phyloP scores from a whole-genome alignment of 2,113 vertebrate species.

The Rhynchomys soricoides region DNA sequence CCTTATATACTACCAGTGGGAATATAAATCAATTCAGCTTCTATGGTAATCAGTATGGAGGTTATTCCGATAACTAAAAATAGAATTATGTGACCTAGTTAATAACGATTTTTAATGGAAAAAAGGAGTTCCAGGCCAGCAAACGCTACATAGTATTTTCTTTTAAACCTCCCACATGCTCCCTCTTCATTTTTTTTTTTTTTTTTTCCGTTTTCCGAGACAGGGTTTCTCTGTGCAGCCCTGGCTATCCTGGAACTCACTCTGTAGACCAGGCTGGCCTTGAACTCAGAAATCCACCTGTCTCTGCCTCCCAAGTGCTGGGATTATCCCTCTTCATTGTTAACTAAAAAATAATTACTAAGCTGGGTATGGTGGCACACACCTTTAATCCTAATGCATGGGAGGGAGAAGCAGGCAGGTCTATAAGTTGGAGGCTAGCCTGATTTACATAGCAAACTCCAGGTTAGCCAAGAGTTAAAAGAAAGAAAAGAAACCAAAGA shows the following conservation, averaged over 20 bases:
- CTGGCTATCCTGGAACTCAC: no score
- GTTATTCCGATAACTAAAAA: background rate
- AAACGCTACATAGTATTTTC: background rate
- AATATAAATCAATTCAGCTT: background rate
- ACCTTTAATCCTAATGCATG: background rate
- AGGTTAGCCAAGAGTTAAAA: background rate
- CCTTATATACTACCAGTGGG: background rate
- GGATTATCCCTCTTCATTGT: background rate
- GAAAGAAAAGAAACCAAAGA: background rate
- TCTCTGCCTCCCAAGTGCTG: no score
- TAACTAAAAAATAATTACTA: conserved; percentile 1
- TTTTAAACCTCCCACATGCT: background rate
- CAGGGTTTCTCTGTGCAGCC: no score
- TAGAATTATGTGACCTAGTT: background rate
- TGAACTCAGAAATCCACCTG: no score
- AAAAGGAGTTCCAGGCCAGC: background rate
- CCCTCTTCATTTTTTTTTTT: background rate
- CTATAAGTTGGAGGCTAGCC: background rate
- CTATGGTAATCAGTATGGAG: background rate
- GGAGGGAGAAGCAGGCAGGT: background rate
- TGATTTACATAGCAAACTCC: background rate
- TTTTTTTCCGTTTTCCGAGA: no score
- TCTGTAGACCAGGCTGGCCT: no score
- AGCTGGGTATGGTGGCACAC: background rate
- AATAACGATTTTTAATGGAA: conserved; percentile 30